Percentiles rank a stretch among this genome's conserved stretches.
Conservation (phyloP, 2,797 vertebrate species). For the Fratercula arctica region DNA sequence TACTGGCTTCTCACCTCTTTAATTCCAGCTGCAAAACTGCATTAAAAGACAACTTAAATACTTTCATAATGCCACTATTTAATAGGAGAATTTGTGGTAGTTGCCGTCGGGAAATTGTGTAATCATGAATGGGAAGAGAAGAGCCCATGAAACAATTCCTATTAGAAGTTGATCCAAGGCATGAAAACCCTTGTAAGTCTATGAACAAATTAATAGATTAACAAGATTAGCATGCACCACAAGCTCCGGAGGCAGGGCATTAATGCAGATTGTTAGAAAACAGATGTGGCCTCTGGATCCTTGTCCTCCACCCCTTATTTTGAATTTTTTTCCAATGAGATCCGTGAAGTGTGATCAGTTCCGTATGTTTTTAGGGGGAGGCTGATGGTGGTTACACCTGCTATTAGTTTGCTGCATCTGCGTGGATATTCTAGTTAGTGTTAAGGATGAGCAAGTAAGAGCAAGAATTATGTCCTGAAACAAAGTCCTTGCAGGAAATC, state of each 20-base stretch:
- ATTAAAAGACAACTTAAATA: background rate
- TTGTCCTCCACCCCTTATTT: background rate
- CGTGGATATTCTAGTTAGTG: background rate
- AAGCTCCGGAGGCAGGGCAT: background rate
- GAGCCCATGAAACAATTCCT: background rate
- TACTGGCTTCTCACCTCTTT: background rate
- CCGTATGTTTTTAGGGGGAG: background rate
- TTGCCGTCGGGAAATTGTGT: background rate
- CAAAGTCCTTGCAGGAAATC: background rate
- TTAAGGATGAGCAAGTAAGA: background rate
- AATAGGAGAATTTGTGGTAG: background rate
- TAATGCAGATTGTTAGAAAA: background rate
- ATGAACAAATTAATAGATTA: background rate
- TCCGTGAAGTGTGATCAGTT: background rate
- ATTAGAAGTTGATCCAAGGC: background rate
- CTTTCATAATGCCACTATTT: background rate
- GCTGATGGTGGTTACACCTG: background rate
- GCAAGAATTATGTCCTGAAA: background rate
- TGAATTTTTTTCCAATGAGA: conserved; percentile 19
- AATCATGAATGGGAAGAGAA: background rate
- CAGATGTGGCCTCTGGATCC: background rate
- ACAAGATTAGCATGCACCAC: background rate
- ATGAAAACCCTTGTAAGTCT: background rate
- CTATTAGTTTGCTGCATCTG: background rate
- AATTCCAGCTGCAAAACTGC: background rate